Conservation (phyloP, 2,797 vertebrate genomes). For the Acropternis orthonyx region DNA sequence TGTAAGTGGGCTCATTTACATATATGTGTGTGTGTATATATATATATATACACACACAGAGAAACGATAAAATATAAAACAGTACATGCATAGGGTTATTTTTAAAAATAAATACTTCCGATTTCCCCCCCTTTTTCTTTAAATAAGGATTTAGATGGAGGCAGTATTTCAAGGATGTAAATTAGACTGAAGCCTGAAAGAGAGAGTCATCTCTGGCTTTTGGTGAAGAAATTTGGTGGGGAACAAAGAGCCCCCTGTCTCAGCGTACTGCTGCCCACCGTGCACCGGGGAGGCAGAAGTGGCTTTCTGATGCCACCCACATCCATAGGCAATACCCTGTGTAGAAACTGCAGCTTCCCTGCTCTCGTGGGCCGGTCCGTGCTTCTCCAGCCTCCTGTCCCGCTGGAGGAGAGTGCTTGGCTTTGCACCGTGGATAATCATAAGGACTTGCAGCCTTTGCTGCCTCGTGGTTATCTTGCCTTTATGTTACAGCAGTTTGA, state of each 20-base stretch:
- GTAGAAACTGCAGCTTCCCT: not conserved
- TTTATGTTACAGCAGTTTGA: not conserved
- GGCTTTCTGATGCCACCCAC: not conserved
- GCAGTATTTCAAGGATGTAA: not conserved
- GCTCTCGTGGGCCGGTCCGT: rapidly evolving
- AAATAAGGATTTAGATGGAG: not conserved
- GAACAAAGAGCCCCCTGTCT: not conserved
- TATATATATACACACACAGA: too few relatives aligned
- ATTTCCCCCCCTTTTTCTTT: rapidly evolving
- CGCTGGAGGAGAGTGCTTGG: not conserved
- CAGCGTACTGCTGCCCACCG: rapidly evolving
- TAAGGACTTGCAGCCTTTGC: not conserved
- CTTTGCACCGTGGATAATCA: not conserved
- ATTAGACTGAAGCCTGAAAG: not conserved
- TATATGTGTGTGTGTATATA: too few relatives aligned
- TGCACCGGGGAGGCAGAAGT: not conserved
- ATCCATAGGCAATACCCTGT: not conserved
- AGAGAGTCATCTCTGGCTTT: not conserved
- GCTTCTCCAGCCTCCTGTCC: not conserved
- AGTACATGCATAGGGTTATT: not conserved
- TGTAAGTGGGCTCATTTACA: rapidly evolving
- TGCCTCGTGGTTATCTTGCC: not conserved
- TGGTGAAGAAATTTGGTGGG: not conserved
- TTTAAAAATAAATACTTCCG: not conserved
- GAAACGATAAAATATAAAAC: not conserved